Percentiles rank a stretch among this genome's conserved stretches.
These are phyloP conservation scores for Coelopa frigida DNA, from an alignment of 1,140 invertebrate genomes.

Conservation along the genomic window DNA sequence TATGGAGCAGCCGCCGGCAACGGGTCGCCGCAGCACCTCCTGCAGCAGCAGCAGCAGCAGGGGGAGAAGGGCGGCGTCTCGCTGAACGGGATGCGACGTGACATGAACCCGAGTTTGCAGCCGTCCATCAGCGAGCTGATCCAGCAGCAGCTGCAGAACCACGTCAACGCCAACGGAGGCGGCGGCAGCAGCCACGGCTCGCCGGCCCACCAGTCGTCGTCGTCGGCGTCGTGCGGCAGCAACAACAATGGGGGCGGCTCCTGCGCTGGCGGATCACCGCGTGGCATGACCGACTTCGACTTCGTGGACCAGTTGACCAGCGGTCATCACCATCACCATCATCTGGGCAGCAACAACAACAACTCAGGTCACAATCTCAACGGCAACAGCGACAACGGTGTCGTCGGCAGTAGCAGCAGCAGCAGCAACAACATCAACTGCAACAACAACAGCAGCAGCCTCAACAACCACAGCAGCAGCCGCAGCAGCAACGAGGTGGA, in stretches of 20 bases:
- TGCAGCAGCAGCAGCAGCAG: slow-evolving; percentile 4
- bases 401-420: slow-evolving; percentile 12
- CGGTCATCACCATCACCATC: slow-evolving; percentile 6
- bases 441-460: slow-evolving; percentile 9
- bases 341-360: slow-evolving; percentile 4
- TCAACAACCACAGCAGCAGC: slow-evolving; percentile 1
- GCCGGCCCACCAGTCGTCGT: background rate
- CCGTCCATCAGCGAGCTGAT: slow-evolving; percentile 40
- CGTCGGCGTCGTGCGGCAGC: slow-evolving; percentile 1
- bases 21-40: background rate
- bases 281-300: background rate
- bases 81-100: slow-evolving; percentile 21
- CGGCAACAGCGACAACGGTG: slow-evolving; percentile 11
- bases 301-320: background rate
- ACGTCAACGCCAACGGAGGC: background rate
- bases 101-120: slow-evolving; percentile 38
- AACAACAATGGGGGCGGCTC: slow-evolving; percentile 7
- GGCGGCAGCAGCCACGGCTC: background rate
- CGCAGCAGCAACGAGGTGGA: background rate
- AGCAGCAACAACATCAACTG: slow-evolving; percentile 9
- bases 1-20: background rate
- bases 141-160: slow-evolving; percentile 9
- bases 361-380: background rate
- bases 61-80: background rate
- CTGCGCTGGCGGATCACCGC: too few relatives aligned